Conservation (phyloP, 2,113 vertebrate species). For the Chaenogobius annularis region DNA sequence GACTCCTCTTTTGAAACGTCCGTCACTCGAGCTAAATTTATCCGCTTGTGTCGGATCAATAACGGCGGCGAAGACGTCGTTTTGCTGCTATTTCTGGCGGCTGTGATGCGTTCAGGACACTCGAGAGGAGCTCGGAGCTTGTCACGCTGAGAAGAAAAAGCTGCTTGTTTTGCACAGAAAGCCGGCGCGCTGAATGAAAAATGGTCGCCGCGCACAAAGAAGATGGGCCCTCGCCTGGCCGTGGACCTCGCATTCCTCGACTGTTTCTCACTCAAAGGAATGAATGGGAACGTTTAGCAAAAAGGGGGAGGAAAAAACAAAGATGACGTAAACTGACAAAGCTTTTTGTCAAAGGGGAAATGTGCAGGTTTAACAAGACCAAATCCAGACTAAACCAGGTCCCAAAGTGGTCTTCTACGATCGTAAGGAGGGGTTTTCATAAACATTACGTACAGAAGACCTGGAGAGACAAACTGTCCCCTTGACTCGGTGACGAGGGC, state of each 20-base stretch:
- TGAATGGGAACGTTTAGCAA: not conserved
- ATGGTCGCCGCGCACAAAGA: not conserved
- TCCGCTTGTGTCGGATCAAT: not conserved
- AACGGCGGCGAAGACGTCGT: not conserved
- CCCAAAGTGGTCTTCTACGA: too few relatives aligned
- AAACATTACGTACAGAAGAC: too few relatives aligned
- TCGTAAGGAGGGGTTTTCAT: too few relatives aligned
- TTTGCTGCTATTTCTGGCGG: slow-evolving; percentile 43
- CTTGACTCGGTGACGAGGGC: too few relatives aligned
- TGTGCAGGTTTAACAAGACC: not conserved
- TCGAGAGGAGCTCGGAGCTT: not conserved
- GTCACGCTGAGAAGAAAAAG: not conserved
- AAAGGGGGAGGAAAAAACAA: not conserved
- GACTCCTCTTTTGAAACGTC: not conserved
- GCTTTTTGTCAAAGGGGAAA: not conserved
- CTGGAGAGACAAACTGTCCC: too few relatives aligned
- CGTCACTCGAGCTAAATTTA: not conserved
- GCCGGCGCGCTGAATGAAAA: not conserved
- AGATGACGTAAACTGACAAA: not conserved
- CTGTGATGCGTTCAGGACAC: not conserved
- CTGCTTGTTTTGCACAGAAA: not conserved
- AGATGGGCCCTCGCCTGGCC: too few relatives aligned
- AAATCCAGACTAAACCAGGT: too few relatives aligned
- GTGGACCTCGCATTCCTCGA: slow-evolving; percentile 3
- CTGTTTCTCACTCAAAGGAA: not conserved